Base-by-base conservation (phyloP, 2,888 invertebrate genomes). In the Melipona bicolor region DNA sequence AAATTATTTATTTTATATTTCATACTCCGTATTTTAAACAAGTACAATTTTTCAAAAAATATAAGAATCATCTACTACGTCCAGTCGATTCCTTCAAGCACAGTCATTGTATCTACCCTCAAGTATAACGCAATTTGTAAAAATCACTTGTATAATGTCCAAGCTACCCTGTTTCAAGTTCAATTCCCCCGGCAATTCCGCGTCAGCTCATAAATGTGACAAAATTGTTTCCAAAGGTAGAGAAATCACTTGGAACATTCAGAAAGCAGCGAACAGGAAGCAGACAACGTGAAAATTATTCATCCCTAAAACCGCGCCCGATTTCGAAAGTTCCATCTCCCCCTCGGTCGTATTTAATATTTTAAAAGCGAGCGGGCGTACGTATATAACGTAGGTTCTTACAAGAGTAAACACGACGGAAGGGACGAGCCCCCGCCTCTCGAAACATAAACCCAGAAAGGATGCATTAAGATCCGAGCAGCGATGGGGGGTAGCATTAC, bases 401-500 rank as follows among this genome's bases (percentile, higher is more conserved):
- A 56, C 32, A 43, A n/a, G 24, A 32, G 43, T 56, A 59, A 70
- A 43, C 67, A 59, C 67, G 49, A 68, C 4, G 15, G 13, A 32
- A 59, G 24, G 59, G 15, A 56, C 50, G 50, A 6, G 9, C 27
- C 27, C 27, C 15, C 6, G 5, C 27, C 24, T 32, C n/a, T 36
- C 43, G 61, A 62, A 65, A 50, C 50, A 17, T 68, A 73, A 68
- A 52, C 59, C 61, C 49, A 11, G 52, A 70, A 61, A 76, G 62
- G 65, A 78, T 78, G 85, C 76, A 78, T 78, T 78, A 85, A 82
- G 59, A 73, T 69, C 54, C 73, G 5, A 49, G 27, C 62, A 43
- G 64, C 62, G 61, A 21, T 32, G 49, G 11, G 11, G 9, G 49
- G 27, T 49, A 71, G 59, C 79, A 72, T 81, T 82, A 72, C 75